Evolutionary conservation across 2,113 vertebrate genomes (phyloP), one percentile per base, ranked within the genome.

Genomic region (Bubo scandiacus): DNA sequence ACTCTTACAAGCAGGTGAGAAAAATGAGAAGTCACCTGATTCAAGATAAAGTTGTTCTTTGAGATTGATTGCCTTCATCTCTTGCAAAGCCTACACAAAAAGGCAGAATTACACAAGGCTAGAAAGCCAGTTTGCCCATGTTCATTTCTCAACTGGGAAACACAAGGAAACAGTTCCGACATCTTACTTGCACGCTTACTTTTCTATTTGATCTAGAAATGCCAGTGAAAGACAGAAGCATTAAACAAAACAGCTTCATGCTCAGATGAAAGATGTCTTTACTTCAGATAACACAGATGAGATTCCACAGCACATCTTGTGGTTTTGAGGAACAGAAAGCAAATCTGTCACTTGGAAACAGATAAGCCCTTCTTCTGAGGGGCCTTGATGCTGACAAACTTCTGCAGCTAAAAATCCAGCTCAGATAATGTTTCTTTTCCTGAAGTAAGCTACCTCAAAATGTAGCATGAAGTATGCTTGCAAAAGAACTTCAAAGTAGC

Each of bases 261-360:
- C 70, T 61, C 61, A 91, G 73, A 59, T 72, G 73, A 92, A 91
- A 89, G 72, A 47, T 57, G 11, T 36, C 77, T 71, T 79, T 51
- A 81, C 73, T 94, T 95, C 68, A 87, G 81, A 51, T 58, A 93
- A 70, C 63, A 45, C 0, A 2, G 59, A 94, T 72, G 61, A 93
- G 61, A 95, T 78, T 90, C 75, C 80, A 92, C 47, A 90, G 80
- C 47, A 42, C 40, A 47, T 47, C 36, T 12, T 72, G 65, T 21
- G 45, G 77, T 93, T 95, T 81, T 75, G 52, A 87, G 62, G 43
- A 94, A 78, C 12, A 92, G 65, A 96, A 90, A 85, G 51, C 57
- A 81, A 81, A 81, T 71, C 72, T 81, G 57, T 89, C 77, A 72
- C 52, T 65, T 29, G 12, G 43, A 92, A 77, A 95, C 34, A 89